Evolutionary conservation across 2,797 vertebrate species (phyloP).

Genomic region (Argya squamiceps): DNA sequence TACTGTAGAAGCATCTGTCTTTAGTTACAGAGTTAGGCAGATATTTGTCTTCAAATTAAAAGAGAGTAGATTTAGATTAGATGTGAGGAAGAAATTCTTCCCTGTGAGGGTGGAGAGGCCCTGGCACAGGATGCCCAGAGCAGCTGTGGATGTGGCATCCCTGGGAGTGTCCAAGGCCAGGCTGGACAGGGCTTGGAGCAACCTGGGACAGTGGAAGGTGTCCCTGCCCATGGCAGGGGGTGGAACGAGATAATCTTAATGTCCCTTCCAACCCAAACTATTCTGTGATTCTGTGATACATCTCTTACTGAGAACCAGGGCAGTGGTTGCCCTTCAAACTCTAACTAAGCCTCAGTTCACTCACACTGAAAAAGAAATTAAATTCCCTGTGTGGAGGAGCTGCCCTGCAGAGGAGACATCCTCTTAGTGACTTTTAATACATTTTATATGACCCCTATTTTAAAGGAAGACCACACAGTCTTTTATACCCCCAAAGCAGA

Average conservation of each 20-base stretch:
- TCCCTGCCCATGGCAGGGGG: background rate
- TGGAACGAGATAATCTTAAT: background rate
- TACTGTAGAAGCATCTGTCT: background rate
- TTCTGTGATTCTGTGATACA: background rate
- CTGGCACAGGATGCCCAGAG: background rate
- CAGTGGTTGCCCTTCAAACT: background rate
- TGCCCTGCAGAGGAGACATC: background rate
- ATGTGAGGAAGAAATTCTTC: background rate
- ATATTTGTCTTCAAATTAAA: background rate
- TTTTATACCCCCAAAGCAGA: background rate
- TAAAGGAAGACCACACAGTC: background rate
- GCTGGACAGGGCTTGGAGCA: rapidly evolving
- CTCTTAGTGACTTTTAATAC: background rate
- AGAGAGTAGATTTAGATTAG: background rate
- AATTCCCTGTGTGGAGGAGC: background rate
- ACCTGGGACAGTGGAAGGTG: background rate
- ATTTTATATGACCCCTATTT: background rate
- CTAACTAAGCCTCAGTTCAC: background rate
- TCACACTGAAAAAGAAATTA: background rate
- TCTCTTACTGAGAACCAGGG: background rate
- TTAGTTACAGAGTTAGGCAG: background rate
- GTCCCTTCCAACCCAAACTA: background rate
- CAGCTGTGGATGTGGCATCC: background rate
- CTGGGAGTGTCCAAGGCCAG: background rate
- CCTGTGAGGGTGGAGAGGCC: background rate